Conservation (phyloP, 53 echinoderm and acorn worm genomes). For the Arbacia lixula region DNA sequence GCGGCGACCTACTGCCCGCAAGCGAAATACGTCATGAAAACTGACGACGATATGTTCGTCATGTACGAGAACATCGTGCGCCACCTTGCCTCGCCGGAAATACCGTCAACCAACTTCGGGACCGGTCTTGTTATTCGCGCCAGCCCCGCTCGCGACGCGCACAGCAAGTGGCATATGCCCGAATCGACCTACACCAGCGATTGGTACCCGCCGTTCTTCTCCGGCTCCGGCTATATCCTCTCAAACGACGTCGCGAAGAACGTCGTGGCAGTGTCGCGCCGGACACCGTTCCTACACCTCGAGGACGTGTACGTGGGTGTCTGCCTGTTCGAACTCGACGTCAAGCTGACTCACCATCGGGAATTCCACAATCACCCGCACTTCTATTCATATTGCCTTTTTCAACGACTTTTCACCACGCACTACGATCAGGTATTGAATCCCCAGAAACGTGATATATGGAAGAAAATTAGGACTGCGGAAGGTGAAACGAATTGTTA, state of each 20-base stretch:
- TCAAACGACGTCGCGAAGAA: constrained; percentile 51
- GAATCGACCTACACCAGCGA: constrained; percentile 14
- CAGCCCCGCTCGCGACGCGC: constrained; percentile 31
- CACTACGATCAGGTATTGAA: neutral
- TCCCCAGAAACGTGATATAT: neutral
- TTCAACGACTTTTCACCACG: constrained; percentile 3
- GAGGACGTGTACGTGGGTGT: constrained; percentile 65
- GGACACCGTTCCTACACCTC: constrained; percentile 43
- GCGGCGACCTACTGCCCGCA: constrained; percentile 53
- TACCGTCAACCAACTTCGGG: constrained; percentile 27
- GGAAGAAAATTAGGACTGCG: neutral
- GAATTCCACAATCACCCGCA: constrained; percentile 54
- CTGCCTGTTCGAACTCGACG: constrained; percentile 38
- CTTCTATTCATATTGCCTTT: constrained; percentile 33
- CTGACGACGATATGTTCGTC: constrained; percentile 75
- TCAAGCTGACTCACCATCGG: constrained; percentile 23
- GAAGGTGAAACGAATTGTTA: neutral
- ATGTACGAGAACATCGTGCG: constrained; percentile 55
- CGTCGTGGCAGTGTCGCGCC: constrained; percentile 30
- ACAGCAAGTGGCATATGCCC: constrained; percentile 69
- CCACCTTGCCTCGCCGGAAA: neutral
- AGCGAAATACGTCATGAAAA: constrained; percentile 69
- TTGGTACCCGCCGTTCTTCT: constrained; percentile 69
- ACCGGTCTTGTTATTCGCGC: constrained; percentile 45
- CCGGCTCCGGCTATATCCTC: constrained; percentile 66